Evolutionary conservation across 2,797 vertebrate species (phyloP).

Genomic region (Carduelis carduelis): DNA sequence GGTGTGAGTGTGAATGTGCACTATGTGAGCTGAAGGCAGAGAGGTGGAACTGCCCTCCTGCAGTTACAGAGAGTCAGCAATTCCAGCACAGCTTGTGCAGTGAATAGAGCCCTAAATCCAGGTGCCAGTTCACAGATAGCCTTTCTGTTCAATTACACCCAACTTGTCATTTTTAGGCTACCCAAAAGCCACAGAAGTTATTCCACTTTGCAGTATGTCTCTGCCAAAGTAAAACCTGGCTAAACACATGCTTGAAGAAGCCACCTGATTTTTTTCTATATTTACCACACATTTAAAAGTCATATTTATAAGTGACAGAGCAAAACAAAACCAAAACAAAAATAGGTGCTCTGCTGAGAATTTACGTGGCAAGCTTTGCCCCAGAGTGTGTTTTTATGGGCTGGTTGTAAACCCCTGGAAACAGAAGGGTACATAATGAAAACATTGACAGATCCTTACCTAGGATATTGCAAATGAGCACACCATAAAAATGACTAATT

Average conservation of each 20-base stretch:
- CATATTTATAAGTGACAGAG: background rate
- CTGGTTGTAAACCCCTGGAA: conserved; percentile 56
- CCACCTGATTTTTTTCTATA: background rate
- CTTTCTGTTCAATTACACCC: background rate
- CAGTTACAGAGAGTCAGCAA: background rate
- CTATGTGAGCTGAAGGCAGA: background rate
- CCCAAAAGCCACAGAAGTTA: conserved; percentile 23
- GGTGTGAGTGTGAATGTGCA: background rate
- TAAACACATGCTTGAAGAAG: background rate
- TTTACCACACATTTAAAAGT: background rate
- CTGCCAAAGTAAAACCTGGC: background rate
- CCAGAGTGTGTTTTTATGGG: conserved; percentile 62
- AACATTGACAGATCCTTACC: conserved; percentile 67
- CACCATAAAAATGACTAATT: conserved; percentile 55
- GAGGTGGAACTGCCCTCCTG: background rate
- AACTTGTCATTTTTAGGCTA: background rate
- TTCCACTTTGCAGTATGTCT: background rate
- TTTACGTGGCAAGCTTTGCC: conserved; percentile 49
- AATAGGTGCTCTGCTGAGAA: conserved; percentile 33
- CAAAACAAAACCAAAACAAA: conserved; percentile 16
- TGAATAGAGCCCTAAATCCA: conserved; percentile 26
- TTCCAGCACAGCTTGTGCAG: background rate
- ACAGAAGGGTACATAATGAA: conserved; percentile 62
- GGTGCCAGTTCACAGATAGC: background rate
- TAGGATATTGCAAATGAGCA: conserved; percentile 33